Conservation (phyloP, 2,797 vertebrate species). For the Coregonus sp. region DNA sequence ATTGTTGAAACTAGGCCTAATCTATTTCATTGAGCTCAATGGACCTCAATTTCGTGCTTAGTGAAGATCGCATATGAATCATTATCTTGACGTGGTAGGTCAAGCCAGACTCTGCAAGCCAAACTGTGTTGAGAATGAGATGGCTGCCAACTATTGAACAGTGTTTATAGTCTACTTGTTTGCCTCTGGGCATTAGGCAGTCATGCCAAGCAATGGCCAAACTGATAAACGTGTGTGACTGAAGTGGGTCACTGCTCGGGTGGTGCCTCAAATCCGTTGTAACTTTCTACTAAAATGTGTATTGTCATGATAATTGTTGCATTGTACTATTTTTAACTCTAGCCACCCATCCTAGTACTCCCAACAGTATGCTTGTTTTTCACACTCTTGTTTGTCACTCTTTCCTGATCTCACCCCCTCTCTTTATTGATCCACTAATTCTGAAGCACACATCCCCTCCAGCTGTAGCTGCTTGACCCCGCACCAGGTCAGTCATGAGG, state of each 20-base stretch:
- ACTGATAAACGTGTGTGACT: not conserved
- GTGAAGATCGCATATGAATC: slow-evolving; percentile 8
- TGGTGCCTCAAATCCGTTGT: not conserved
- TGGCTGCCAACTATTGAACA: not conserved
- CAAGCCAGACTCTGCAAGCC: not conserved
- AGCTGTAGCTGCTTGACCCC: not conserved
- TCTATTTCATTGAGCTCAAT: slow-evolving; percentile 27
- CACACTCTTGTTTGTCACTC: not conserved
- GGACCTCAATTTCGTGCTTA: slow-evolving; percentile 9
- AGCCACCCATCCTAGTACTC: not conserved
- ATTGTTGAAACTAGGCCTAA: slow-evolving; percentile 40
- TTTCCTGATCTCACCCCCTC: not conserved
- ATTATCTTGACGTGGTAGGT: not conserved
- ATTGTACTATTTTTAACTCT: not conserved
- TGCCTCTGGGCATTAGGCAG: not conserved
- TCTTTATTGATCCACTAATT: not conserved
- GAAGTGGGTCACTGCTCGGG: not conserved
- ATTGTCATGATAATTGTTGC: not conserved
- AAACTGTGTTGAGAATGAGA: not conserved
- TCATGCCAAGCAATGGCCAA: not conserved
- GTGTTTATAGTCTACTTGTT: not conserved
- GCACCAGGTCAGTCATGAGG: not conserved
- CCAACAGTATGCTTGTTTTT: not conserved
- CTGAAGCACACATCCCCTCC: not conserved
- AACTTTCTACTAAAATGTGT: not conserved